Percentiles rank a stretch among this genome's conserved stretches.
Conservation (phyloP, 2,113 vertebrate genomes). For the Caretta caretta region DNA sequence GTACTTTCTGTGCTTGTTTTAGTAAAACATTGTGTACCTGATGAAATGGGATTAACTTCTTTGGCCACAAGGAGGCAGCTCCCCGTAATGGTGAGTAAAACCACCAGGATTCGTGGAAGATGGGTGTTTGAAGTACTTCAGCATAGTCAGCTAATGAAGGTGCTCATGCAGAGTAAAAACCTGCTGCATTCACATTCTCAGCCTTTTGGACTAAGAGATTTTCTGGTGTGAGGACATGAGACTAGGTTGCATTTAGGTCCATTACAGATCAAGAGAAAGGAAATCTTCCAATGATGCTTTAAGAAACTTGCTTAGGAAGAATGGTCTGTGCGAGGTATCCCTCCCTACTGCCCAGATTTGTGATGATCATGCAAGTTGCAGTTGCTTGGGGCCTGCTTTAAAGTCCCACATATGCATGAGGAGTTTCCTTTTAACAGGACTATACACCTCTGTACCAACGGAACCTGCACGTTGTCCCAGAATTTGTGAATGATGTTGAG, state of each 20-base stretch:
- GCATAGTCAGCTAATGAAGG: not conserved
- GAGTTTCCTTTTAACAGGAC: not conserved
- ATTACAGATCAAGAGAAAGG: not conserved
- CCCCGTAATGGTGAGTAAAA: not conserved
- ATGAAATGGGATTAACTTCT: not conserved
- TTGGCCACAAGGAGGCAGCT: not conserved
- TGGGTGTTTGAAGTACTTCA: not conserved
- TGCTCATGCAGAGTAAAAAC: not conserved
- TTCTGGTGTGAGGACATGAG: no score
- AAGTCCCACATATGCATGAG: not conserved
- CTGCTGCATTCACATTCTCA: not conserved
- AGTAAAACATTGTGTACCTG: not conserved
- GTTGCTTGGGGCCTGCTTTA: not conserved
- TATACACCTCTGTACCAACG: not conserved
- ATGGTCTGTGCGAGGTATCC: not conserved
- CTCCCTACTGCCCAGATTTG: not conserved
- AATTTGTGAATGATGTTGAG: not conserved
- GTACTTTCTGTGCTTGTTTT: not conserved
- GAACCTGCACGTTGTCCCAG: not conserved
- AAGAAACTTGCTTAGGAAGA: not conserved
- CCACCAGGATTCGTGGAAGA: no score
- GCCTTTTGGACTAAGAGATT: not conserved
- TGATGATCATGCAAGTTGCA: not conserved
- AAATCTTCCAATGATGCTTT: not conserved
- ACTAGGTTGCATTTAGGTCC: not conserved